phyloP scores from a whole-genome alignment of 2,888 invertebrate genomes.

The Spodoptera picta region DNA sequence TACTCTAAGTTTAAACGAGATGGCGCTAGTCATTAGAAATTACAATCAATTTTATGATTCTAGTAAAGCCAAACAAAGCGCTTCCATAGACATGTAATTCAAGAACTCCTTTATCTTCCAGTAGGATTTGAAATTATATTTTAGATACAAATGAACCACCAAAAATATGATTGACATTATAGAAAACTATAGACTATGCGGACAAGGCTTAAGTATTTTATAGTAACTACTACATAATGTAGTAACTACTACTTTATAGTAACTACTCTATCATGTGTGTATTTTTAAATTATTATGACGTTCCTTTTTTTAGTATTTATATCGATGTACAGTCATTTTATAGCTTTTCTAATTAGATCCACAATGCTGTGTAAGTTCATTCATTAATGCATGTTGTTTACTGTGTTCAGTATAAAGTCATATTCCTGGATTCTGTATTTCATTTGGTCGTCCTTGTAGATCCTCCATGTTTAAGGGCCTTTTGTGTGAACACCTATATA shows the following conservation, averaged over 20 bases:
- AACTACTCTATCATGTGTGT: slow-evolving; percentile 9
- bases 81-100: no score
- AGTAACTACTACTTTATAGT: slow-evolving; percentile 2
- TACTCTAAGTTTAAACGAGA: no score
- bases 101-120: not conserved
- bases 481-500: no score
- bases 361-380: slow-evolving; percentile 44
- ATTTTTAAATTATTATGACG: slow-evolving; percentile 21
- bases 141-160: not conserved
- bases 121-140: not conserved
- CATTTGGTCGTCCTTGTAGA: slow-evolving; percentile 35
- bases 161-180: no score
- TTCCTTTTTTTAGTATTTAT: slow-evolving; percentile 39
- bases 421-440: slow-evolving; percentile 48
- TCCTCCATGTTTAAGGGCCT: not conserved
- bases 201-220: slow-evolving; percentile 6
- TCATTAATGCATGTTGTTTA: slow-evolving; percentile 49
- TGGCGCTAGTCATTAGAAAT: no score
- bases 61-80: no score
- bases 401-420: slow-evolving; percentile 43
- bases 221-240: slow-evolving; percentile 10
- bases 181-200: slow-evolving; percentile 1
- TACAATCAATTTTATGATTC: no score
- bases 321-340: slow-evolving; percentile 39
- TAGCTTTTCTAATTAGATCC: slow-evolving; percentile 42